A percentile compares a stretch with the other conserved stretches of the same genome.
Evolutionary conservation across 2,888 invertebrate species (phyloP).

Genomic region (Crepidodera aurea): DNA sequence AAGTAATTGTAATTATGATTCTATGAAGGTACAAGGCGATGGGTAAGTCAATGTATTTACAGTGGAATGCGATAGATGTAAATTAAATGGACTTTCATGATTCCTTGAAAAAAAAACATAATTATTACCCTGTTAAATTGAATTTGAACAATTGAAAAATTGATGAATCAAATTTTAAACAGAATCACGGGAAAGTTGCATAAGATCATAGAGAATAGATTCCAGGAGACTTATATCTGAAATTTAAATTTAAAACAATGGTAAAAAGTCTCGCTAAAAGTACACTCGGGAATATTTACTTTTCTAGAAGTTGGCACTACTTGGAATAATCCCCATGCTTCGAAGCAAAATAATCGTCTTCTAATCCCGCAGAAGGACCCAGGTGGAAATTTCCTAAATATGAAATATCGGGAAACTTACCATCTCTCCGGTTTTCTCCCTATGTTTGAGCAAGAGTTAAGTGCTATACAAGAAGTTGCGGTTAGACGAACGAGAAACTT

Average conservation of each 20-base stretch:
- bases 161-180: too few relatives aligned
- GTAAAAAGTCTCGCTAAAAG: conserved; percentile 24
- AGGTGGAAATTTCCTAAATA: conserved; percentile 55
- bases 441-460: conserved; percentile 22
- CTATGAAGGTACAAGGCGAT: too few relatives aligned
- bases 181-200: too few relatives aligned
- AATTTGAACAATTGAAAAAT: too few relatives aligned
- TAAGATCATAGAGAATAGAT: background rate
- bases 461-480: conserved; percentile 27
- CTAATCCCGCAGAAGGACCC: conserved; percentile 54
- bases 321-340: conserved; percentile 56
- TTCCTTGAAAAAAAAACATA: too few relatives aligned
- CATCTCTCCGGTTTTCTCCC: conserved; percentile 34
- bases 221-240: conserved; percentile 5
- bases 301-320: conserved; percentile 54
- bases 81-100: too few relatives aligned
- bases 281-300: conserved; percentile 57
- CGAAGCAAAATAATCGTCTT: conserved; percentile 56
- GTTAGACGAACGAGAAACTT: conserved; percentile 20
- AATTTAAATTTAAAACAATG: conserved; percentile 21
- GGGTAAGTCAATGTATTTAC: too few relatives aligned
- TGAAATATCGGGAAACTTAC: conserved; percentile 51
- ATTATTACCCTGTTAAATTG: too few relatives aligned
- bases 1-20: too few relatives aligned
- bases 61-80: too few relatives aligned